These are phyloP conservation scores for Temnothorax rugatulus DNA, from an alignment of 2,888 invertebrate genomes.

Conservation along the genomic window DNA sequence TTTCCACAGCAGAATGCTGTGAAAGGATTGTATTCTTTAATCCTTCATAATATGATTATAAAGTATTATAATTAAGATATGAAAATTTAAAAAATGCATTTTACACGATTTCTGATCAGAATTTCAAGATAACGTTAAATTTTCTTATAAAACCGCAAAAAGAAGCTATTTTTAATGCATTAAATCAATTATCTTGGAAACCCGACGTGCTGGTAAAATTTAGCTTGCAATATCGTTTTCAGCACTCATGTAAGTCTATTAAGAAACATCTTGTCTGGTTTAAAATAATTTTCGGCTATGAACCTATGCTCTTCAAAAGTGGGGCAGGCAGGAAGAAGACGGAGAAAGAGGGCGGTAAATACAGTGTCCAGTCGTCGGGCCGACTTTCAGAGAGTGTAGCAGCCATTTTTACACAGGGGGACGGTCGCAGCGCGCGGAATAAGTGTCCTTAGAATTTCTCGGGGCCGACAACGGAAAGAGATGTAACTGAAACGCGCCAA, in stretches of 20 bases:
- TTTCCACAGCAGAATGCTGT: not conserved
- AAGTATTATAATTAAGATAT: not conserved
- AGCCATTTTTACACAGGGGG: constrained; percentile 71
- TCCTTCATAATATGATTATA: not conserved
- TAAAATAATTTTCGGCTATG: not conserved
- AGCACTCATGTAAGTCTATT: not conserved
- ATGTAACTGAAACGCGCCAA: constrained; percentile 68
- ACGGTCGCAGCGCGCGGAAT: constrained; percentile 67
- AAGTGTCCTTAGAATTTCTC: constrained; percentile 73
- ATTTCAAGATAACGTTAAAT: not conserved
- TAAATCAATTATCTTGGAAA: not conserved
- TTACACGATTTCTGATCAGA: not conserved
- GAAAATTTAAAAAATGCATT: not conserved
- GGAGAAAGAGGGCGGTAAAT: not conserved
- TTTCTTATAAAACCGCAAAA: not conserved
- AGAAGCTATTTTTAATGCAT: not conserved
- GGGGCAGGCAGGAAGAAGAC: not conserved
- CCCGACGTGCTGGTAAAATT: not conserved
- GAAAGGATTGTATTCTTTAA: not conserved
- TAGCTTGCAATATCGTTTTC: not conserved
- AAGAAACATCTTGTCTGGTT: not conserved
- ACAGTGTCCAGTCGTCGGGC: constrained; percentile 61
- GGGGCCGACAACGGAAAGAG: constrained; percentile 58
- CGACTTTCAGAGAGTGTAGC: constrained; percentile 61
- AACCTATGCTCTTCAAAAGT: not conserved